Conservation (phyloP, 2,113 vertebrate genomes). For the Arvicanthis niloticus region DNA sequence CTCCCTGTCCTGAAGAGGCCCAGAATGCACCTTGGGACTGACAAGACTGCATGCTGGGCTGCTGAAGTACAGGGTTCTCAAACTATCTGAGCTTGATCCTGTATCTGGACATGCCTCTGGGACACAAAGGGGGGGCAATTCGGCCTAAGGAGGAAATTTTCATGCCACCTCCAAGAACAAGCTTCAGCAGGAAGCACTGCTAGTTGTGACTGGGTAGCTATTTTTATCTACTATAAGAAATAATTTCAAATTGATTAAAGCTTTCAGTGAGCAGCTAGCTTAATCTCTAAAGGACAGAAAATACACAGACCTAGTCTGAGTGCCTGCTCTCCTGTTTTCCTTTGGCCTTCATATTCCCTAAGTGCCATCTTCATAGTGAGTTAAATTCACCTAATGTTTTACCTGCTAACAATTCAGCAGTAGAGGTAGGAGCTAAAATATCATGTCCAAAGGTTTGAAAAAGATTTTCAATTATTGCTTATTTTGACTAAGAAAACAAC, state of each 20-base stretch:
- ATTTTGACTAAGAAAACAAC: background rate
- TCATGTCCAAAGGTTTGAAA: background rate
- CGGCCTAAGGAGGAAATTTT: background rate
- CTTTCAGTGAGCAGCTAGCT: background rate
- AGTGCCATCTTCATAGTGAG: background rate
- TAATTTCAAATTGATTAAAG: constrained; percentile 50
- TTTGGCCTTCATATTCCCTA: constrained; percentile 14
- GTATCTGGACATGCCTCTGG: background rate
- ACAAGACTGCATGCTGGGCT: background rate
- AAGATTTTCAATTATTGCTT: background rate
- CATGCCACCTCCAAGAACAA: background rate
- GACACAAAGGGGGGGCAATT: background rate
- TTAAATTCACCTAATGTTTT: background rate
- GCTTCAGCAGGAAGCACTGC: constrained; percentile 36
- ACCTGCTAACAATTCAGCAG: background rate
- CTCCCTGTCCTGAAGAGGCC: background rate
- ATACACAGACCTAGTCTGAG: background rate
- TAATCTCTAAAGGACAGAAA: constrained; percentile 43
- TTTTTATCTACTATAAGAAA: constrained; percentile 7
- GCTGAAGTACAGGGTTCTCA: background rate
- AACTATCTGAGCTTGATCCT: background rate
- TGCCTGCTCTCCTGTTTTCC: background rate
- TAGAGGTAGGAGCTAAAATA: background rate
- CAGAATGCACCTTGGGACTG: background rate
- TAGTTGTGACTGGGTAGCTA: background rate